Conservation (phyloP, 2,888 invertebrate species). For the Xestia ashworthii region DNA sequence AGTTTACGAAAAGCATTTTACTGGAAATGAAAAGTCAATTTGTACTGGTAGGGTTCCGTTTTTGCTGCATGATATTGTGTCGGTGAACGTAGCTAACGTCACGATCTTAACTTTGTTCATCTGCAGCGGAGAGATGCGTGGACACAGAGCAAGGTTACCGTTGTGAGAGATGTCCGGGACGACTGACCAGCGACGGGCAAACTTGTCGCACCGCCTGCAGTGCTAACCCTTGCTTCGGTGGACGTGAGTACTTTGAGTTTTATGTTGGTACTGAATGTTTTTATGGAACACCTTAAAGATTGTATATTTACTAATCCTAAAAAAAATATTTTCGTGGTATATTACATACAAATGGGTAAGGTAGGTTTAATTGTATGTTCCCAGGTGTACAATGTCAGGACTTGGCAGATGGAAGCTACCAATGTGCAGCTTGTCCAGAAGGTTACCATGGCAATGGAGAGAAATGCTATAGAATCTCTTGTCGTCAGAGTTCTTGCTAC, state of each 20-base stretch:
- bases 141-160: slow-evolving; percentile 93
- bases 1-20: neutral
- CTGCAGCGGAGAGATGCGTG: slow-evolving; percentile 92
- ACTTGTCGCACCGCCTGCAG: slow-evolving; percentile 94
- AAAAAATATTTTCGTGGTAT: neutral
- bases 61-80: neutral
- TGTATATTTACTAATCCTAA: neutral
- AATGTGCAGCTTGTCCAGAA: slow-evolving; percentile 96
- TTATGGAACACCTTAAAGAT: neutral
- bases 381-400: slow-evolving; percentile 84
- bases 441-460: slow-evolving; percentile 95
- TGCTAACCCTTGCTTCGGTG: slow-evolving; percentile 89
- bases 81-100: neutral
- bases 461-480: slow-evolving; percentile 89
- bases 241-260: slow-evolving; percentile 79
- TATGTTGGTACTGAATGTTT: neutral
- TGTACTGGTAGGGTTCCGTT: neutral
- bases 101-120: neutral
- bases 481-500: slow-evolving; percentile 78
- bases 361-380: neutral
- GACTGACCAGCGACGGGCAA: slow-evolving; percentile 94
- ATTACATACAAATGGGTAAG: neutral
- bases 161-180: slow-evolving; percentile 94
- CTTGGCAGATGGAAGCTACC: slow-evolving; percentile 89
- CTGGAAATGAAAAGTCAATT: neutral